Evolutionary conservation across 2,888 invertebrate genomes (phyloP), one percentile per base, ranked within the genome.

Genomic region (Biston betularia): DNA sequence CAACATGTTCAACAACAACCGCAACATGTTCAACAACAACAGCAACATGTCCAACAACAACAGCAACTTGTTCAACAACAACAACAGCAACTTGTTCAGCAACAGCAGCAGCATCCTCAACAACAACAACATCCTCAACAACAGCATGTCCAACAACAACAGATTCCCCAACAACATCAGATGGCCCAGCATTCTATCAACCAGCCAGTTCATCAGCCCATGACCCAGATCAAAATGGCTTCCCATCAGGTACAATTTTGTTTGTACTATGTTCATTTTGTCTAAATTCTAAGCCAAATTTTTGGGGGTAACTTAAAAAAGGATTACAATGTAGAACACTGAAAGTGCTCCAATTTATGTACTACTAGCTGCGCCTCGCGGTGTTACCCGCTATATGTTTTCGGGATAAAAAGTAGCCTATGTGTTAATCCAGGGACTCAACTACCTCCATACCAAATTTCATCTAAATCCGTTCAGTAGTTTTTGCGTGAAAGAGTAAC

Each of bases 181-280:
- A 71, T 88, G 59, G 75, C 85, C 34, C 90, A 89, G 64, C 92
- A 90, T 64, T 78, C 86, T 24, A 75, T 89, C 45, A 81, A 80
- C 48, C 92, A 91, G 58, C 87, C 87, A 74, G 80, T 82, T 44
- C 87, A 84, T 71, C 86, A 81, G 65, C 87, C 87, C 71, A 62
- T 90, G 52, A 89, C 87, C 69, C 91, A 92, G 75, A 79, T 92
- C 15, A 92, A 92, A 79, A 82, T 92, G 53, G 70, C 90, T 53
- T 75, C 86, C 42, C 91, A 91, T 78, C 88, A 89, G 83, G 93
- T 92, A 82, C 9, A 40, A 24, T 6, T 11, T n/a, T 24, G 15
- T 40, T 14, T 40, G 10, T 50, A 11, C 8, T 12, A n/a, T 3
- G 4, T 12, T n/a, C 12, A 12, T 14, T n/a, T 5, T 45, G 9